phyloP scores from a whole-genome alignment of 2,113 vertebrate genomes.

The Myocastor coypus region DNA sequence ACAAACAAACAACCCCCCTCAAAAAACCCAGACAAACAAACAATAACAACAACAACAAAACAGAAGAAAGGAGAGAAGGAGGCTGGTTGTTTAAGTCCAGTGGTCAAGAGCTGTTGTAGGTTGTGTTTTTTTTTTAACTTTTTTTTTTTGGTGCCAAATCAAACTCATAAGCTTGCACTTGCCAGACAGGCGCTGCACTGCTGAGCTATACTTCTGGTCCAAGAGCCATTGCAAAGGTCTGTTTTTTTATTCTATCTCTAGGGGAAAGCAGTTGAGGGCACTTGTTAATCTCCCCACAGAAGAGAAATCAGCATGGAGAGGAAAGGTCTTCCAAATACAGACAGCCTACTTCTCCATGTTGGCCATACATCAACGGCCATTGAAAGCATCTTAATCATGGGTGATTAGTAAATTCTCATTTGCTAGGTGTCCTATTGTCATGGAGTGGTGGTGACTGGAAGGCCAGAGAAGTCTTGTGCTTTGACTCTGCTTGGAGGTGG shows the following conservation, averaged over 20 bases:
- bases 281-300: neutral
- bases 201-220: too few species aligned
- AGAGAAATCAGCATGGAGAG: neutral
- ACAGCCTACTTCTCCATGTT: neutral
- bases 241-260: neutral
- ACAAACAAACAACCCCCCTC: too few species aligned
- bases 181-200: too few species aligned
- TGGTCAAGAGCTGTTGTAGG: neutral
- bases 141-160: too few species aligned
- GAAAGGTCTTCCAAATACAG: too few species aligned
- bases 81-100: neutral
- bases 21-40: too few species aligned
- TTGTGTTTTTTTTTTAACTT: too few species aligned
- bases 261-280: neutral
- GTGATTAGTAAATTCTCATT: neutral
- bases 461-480: neutral
- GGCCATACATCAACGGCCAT: neutral
- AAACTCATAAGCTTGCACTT: too few species aligned
- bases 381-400: neutral
- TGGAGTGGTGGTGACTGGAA: neutral
- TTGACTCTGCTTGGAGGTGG: neutral
- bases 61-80: neutral
- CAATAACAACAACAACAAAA: too few species aligned
- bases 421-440: neutral
- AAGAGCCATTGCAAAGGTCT: too few species aligned